These are phyloP conservation scores for Oscheius sp. DNA, from an alignment of 2,888 invertebrate species.

Conservation along the genomic window DNA sequence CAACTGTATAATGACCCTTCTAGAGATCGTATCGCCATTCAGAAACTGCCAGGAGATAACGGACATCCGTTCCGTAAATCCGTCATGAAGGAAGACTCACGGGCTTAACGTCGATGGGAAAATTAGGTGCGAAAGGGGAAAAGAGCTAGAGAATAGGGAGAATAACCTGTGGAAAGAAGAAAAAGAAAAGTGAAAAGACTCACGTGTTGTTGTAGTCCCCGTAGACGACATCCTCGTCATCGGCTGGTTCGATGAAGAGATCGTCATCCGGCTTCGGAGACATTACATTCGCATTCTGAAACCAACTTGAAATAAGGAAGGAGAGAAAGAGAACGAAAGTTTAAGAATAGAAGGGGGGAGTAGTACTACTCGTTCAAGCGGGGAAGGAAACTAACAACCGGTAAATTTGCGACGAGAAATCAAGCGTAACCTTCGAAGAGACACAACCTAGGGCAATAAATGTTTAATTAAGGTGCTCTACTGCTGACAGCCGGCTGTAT, in stretches of 20 bases:
- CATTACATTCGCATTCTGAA: conserved; percentile 32
- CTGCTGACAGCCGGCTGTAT: conserved; percentile 2
- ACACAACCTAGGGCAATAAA: conserved; percentile 13
- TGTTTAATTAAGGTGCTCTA: conserved; percentile 26
- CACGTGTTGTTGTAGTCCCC: conserved; percentile 67
- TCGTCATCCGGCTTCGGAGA: conserved; percentile 60
- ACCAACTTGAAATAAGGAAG: background rate
- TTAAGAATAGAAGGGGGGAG: background rate
- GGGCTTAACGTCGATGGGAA: background rate
- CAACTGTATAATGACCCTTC: conserved; percentile 27
- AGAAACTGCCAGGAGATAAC: background rate
- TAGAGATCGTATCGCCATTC: conserved; percentile 20
- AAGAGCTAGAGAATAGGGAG: background rate
- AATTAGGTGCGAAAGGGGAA: background rate
- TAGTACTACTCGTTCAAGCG: background rate
- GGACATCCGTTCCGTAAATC: no score
- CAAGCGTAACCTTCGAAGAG: conserved; percentile 1
- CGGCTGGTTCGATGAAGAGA: conserved; percentile 68
- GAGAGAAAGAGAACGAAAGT: background rate
- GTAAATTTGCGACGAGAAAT: no score
- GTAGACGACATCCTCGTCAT: conserved; percentile 67
- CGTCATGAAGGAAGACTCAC: no score
- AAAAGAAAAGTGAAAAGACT: conserved; percentile 32
- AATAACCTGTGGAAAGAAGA: background rate
- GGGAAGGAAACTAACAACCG: no score